Evolutionary conservation across 64 coral and sea anemone species (phyloP).

Genomic region (Trachythela sp.): DNA sequence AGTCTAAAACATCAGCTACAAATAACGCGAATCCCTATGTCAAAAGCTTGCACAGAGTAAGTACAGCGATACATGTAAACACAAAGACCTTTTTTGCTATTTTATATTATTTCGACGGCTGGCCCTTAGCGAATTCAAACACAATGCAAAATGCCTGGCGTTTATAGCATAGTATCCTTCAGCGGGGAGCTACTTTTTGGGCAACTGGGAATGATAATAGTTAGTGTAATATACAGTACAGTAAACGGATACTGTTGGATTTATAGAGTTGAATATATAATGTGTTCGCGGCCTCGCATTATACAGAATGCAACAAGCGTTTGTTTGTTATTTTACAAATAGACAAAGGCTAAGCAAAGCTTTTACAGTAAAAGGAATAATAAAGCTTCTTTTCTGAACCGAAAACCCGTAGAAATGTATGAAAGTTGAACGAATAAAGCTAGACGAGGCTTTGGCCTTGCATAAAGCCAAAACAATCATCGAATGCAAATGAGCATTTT

Average conservation of each 20-base stretch:
- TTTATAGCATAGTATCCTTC: neutral
- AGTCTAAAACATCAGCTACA: neutral
- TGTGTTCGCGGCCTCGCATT: too few species aligned
- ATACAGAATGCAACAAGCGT: too few species aligned
- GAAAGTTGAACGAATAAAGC: neutral
- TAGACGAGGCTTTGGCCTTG: neutral
- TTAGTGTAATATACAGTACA: neutral
- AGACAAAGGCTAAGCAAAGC: too few species aligned
- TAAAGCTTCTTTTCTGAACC: too few species aligned
- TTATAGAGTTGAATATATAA: neutral
- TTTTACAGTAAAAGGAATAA: too few species aligned
- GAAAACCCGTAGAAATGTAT: neutral
- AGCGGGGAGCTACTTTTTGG: neutral
- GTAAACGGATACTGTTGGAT: neutral
- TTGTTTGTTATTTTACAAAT: too few species aligned
- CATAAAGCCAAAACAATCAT: too few species aligned
- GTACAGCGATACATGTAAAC: neutral
- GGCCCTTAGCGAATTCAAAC: neutral
- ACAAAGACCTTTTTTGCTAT: neutral
- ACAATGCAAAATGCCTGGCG: neutral
- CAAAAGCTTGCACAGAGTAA: slow-evolving; percentile 15
- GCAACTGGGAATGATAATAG: neutral
- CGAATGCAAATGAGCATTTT: neutral
- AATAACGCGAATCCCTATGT: neutral
- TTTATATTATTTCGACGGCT: neutral